Evolutionary conservation across 2,113 vertebrate species (phyloP), one percentile per base, ranked within the genome.

Genomic region (Tragelaphus imberbis): DNA sequence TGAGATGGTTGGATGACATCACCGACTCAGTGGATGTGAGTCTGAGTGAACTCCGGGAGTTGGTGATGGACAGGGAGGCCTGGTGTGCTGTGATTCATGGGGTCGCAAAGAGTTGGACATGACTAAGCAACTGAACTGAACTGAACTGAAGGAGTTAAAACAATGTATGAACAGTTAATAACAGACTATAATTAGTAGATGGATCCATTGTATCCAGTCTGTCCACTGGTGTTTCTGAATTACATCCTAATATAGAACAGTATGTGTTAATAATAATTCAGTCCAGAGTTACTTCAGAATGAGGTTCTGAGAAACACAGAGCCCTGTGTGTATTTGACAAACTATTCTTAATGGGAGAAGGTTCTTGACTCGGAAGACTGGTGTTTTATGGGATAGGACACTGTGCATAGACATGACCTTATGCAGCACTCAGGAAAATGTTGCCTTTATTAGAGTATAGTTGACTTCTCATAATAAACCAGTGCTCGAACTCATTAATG

Each of bases 401-500:
- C 30, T 79, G 7, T 36, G 53, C 7, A 1, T 85, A 79, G 68
- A 82, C 7, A 33, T 44, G 84, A 93, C 94, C 65, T 96, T 59
- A 65, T 51, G 40, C 89, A n/a, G 33, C 75, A 84, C 80, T 96
- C 56, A 58, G 87, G 81, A 77, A 92, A 81, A 51, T 0, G 65
- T 27, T 80, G 90, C 90, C 68, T 97, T 95, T 91, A 84, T 97
- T 95, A 94, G 86, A 89, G 61, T 28, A 3, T 71, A 61, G 56
- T 61, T 80, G 58, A 84, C 87, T 95, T 59, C 95, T 95, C 71
- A 86, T 92, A 98, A 97, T 82, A 68, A 89, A 87, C 86, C 59
- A 28, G 58, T 59, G 89, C n/a, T 88, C n/a, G 86, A 36, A 75
- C 89, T 98, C 97, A 97, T 97, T 97, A 98, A 98, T 94, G 97